phyloP scores from a whole-genome alignment of 2,113 vertebrate species.

The Australoheros scitulus region DNA sequence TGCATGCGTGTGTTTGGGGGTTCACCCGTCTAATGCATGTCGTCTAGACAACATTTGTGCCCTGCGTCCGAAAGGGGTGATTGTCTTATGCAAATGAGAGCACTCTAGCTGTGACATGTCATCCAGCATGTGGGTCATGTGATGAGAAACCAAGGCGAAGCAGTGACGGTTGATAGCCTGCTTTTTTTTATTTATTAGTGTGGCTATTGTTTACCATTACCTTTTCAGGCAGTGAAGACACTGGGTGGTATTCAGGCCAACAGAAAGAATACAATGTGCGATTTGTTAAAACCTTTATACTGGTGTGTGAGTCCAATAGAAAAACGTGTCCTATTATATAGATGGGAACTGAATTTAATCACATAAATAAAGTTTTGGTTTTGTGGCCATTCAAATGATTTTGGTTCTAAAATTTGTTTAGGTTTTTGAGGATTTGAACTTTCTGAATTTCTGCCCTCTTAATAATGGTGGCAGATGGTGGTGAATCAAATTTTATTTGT shows the following conservation, averaged over 20 bases:
- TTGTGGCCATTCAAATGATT: not conserved
- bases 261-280: constrained; percentile 46
- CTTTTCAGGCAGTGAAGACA: constrained; percentile 57
- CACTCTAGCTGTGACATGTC: constrained; percentile 75
- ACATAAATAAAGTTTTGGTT: not conserved
- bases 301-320: constrained; percentile 1
- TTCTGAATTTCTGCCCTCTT: not conserved
- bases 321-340: constrained; percentile 15
- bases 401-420: not conserved
- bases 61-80: constrained; percentile 82
- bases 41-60: constrained; percentile 91
- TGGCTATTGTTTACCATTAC: constrained; percentile 70
- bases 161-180: constrained; percentile 67
- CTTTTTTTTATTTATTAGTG: constrained; percentile 68
- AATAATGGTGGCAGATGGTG: not conserved
- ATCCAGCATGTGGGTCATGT: constrained; percentile 74
- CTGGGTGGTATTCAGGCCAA: constrained; percentile 42
- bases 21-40: constrained; percentile 86
- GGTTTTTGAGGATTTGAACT: not conserved
- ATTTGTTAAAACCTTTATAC: constrained; percentile 53
- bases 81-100: constrained; percentile 90
- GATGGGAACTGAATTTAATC: not conserved
- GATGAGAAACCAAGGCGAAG: constrained; percentile 47
- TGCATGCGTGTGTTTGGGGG: constrained; percentile 67
- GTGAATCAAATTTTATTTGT: not conserved